phyloP scores from a whole-genome alignment of 2,113 vertebrate genomes.

The Calidris pygmaea region DNA sequence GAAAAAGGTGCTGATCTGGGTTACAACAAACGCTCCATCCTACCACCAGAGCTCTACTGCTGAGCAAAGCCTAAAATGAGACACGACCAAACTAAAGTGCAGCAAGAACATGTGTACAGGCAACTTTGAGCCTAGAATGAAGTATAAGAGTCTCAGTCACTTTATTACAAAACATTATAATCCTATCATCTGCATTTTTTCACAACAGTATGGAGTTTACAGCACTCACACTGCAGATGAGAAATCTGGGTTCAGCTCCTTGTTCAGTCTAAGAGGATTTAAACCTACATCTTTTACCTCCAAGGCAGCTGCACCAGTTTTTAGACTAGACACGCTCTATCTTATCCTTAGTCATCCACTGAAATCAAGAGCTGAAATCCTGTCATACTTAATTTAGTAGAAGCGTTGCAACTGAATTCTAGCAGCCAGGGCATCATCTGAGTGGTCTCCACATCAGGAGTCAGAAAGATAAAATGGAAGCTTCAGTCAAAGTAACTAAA shows the following conservation, averaged over 20 bases:
- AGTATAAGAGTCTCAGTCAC: not conserved
- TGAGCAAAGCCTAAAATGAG: not conserved
- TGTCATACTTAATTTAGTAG: not conserved
- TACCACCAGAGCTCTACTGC: not conserved
- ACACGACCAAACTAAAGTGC: not conserved
- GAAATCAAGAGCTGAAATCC: not conserved
- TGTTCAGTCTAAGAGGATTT: not conserved
- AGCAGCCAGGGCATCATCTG: not conserved
- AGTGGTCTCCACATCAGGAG: not conserved
- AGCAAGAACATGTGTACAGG: not conserved
- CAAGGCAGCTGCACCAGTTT: not conserved
- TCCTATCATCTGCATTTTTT: not conserved
- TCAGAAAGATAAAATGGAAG: not conserved
- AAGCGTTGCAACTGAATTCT: not conserved
- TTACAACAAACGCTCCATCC: not conserved
- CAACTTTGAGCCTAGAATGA: not conserved
- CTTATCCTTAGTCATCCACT: not conserved
- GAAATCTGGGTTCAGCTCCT: not conserved
- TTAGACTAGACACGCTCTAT: not conserved
- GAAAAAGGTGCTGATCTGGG: not conserved
- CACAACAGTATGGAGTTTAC: not conserved
- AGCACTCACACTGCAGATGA: not conserved
- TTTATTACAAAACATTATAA: not conserved
- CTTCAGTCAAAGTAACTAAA: not conserved
- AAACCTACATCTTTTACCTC: not conserved